Base-by-base conservation (phyloP, 2,797 vertebrate species). In the Poecilia gillii region DNA sequence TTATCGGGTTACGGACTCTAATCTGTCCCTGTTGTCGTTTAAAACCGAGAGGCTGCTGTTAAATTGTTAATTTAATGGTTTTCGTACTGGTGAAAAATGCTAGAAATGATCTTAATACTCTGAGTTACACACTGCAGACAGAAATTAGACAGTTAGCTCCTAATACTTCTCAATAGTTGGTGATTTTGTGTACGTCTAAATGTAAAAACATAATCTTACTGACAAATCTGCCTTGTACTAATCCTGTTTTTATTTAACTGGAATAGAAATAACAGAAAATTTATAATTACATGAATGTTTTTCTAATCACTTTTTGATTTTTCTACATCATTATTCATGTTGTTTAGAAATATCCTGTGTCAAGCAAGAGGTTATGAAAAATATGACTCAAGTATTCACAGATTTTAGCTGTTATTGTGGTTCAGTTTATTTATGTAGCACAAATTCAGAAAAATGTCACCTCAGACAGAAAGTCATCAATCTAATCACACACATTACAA, bases 11-110 rank as follows among this genome's bases (percentile, higher is more conserved):
- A 71, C 13, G 3, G 41, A 43, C 25, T 43, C 1, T 28, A 41
- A 68, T 71, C 39, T 45, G 41, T 45, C 68, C 68, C 68, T 45
- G 41, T 45, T 71, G 41, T 45, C 41, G n/a, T 45, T 70, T 70
- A 25, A 70, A 70, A 43, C 64, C 8, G 5, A 70, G 1, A 9
- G 33, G 31, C 64, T 68, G 36, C 20, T 68, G 64, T 68, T 41
- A 39, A 41, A 25, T 68, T 68, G 6, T 66, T 59, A 59, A 59
- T 31, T 59, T 59, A 59, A 28, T 59, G n/a, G 1, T 68, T 68
- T 25, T 41, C 23, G 1, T 39, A 3, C 64, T 41, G 36, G 36
- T 41, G 31, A 68, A 41, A 68, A 66, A 66, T 39, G 3, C 62
- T 66, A 20, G 20, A 68, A 41, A 25, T 68, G 3, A 41, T 41